Evolutionary conservation across 2,113 vertebrate species (phyloP).

Genomic region (Cavia aperea): DNA sequence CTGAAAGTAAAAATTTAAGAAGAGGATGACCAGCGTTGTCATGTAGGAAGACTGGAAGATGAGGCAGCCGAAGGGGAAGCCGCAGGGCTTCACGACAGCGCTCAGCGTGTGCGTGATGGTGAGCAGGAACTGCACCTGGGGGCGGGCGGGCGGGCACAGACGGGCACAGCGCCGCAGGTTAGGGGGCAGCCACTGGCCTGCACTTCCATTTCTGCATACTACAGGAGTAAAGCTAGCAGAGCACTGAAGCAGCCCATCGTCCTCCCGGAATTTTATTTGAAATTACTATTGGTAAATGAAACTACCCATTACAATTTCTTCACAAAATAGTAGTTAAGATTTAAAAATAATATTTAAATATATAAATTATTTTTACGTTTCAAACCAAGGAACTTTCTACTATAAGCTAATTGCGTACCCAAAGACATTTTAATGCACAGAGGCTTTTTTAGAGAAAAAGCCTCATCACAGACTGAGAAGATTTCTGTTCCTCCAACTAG

Average conservation of each 20-base stretch:
- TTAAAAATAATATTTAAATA: too few species aligned
- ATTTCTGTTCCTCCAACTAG: neutral
- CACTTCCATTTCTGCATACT: neutral
- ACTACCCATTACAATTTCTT: neutral
- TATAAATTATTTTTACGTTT: too few species aligned
- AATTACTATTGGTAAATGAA: neutral
- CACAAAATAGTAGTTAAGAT: neutral
- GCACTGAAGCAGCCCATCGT: neutral
- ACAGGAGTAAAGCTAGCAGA: neutral
- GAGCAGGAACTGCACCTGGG: slow-evolving; percentile 85
- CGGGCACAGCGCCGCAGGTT: fast-evolving
- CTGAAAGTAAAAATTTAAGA: slow-evolving; percentile 88
- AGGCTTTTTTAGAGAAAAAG: neutral
- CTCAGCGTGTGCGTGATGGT: slow-evolving; percentile 88
- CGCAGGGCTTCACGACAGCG: slow-evolving; percentile 82
- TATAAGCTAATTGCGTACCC: neutral
- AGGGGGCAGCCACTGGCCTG: neutral
- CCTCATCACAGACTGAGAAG: neutral
- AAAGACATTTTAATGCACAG: neutral
- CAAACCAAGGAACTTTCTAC: neutral
- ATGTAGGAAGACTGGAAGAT: slow-evolving; percentile 90
- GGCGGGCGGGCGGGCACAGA: fast-evolving
- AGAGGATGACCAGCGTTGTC: slow-evolving; percentile 84
- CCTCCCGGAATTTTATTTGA: neutral
- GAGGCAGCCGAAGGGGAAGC: slow-evolving; percentile 86